Evolutionary conservation across 2,113 vertebrate genomes (phyloP), one percentile per base, ranked within the genome.

Genomic region (Triplophysa dalaica): DNA sequence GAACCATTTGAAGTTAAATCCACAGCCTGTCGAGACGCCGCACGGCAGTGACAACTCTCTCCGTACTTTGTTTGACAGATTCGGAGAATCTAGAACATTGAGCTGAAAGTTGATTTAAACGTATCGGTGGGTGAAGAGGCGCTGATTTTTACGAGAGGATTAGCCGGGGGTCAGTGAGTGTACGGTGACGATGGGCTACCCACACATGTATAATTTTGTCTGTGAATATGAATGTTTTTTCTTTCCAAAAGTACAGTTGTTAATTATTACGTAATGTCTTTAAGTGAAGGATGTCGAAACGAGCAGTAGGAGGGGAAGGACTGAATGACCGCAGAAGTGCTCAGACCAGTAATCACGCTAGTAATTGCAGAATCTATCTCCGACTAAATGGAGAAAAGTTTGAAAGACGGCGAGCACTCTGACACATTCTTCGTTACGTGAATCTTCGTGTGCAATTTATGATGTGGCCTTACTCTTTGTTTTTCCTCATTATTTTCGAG

Each of bases 381-480:
- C 50, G 10, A 50, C 24, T 22, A 69, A 41, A 58, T 12, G 21
- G 10, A 56, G 54, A 54, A 16, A 56, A 10, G 19, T 41, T 26
- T 56, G 22, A 45, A 76, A 29, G 11, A 50, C 7, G 4, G 19
- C 17, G 4, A 64, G 21, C 8, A 7, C 16, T 64, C 52, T 65
- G 64, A 45, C 19, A 63, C 29, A 63, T 65, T 81, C 74, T 77
- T 50, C 5, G 43, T 69, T 43, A 67, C 54, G 45, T 81, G 65
- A 63, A 50, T 48, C 73, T 63, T 80, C 60, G 68, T 56, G 80
- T 87, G 84, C 77, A 81, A 82, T 87, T 81, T 77, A 73, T 85
- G 64, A 78, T 81, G 84, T 87, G 86, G 84, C 84, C 86, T 85
- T 87, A 87, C 65, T 81, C 75, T 84, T 73, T 69, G 45, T 72